phyloP scores from a whole-genome alignment of 2,797 vertebrate genomes.

The Vireo griseus region DNA sequence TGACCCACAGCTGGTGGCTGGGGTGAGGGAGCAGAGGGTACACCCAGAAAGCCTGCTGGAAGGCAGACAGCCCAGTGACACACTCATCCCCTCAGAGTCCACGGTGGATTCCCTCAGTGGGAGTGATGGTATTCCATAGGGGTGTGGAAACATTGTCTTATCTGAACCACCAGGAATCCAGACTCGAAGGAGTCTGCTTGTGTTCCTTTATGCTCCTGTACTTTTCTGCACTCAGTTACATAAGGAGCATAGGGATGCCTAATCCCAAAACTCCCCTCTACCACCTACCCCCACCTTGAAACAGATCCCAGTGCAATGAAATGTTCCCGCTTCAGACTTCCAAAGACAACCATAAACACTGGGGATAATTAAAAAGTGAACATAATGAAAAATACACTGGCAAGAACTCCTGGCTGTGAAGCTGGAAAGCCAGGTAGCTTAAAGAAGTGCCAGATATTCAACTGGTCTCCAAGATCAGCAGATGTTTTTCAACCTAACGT shows the following conservation, averaged over 20 bases:
- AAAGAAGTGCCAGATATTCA: conserved; percentile 28
- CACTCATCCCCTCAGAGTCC: fast-evolving
- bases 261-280: neutral
- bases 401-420: neutral
- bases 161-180: neutral
- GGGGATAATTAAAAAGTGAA: neutral
- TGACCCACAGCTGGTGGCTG: neutral
- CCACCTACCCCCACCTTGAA: neutral
- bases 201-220: neutral
- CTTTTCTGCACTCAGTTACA: neutral
- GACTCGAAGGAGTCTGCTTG: neutral
- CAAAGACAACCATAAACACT: neutral
- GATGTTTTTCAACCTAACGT: neutral
- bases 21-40: neutral
- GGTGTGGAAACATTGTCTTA: neutral
- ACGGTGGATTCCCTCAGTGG: neutral
- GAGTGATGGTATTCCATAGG: neutral
- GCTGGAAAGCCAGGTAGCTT: conserved; percentile 35
- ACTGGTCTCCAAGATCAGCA: conserved; percentile 22
- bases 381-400: neutral
- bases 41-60: neutral
- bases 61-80: neutral
- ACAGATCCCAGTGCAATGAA: neutral
- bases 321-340: neutral
- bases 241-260: neutral